Evolutionary conservation across 2,888 invertebrate genomes (phyloP).

Genomic region (Chrysolina oricalcia): DNA sequence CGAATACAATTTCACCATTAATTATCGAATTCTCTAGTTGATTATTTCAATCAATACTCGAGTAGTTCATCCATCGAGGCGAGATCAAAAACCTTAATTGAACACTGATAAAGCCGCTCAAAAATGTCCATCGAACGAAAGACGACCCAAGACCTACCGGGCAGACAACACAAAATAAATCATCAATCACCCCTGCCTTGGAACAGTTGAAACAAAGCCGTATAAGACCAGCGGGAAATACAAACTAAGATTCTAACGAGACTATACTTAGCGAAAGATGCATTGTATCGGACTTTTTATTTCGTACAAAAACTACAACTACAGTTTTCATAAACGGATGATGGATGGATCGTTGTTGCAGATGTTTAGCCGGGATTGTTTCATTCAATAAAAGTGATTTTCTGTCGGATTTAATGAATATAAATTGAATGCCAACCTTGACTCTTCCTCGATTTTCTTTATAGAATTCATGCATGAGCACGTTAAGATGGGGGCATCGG

Average conservation of each 20-base stretch:
- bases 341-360: constrained; percentile 63
- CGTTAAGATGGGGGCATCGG: constrained; percentile 9
- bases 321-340: constrained; percentile 69
- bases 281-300: constrained; percentile 66
- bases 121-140: constrained; percentile 61
- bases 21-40: constrained; percentile 1
- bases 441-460: neutral
- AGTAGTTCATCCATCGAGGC: constrained; percentile 8
- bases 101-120: constrained; percentile 60
- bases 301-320: constrained; percentile 67
- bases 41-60: constrained; percentile 1
- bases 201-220: constrained; percentile 70
- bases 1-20: neutral
- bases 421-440: constrained; percentile 12
- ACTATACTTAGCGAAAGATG: constrained; percentile 66
- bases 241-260: constrained; percentile 70
- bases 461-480: neutral
- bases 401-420: constrained; percentile 13
- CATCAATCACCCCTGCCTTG: constrained; percentile 71
- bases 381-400: constrained; percentile 44
- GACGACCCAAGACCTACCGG: constrained; percentile 68
- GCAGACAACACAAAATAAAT: constrained; percentile 71
- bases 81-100: constrained; percentile 57
- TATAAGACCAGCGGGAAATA: constrained; percentile 71
- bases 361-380: constrained; percentile 56